Evolutionary conservation across 2,888 invertebrate species (phyloP), one percentile per base, ranked within the genome.

Genomic region (Cephus runcator): DNA sequence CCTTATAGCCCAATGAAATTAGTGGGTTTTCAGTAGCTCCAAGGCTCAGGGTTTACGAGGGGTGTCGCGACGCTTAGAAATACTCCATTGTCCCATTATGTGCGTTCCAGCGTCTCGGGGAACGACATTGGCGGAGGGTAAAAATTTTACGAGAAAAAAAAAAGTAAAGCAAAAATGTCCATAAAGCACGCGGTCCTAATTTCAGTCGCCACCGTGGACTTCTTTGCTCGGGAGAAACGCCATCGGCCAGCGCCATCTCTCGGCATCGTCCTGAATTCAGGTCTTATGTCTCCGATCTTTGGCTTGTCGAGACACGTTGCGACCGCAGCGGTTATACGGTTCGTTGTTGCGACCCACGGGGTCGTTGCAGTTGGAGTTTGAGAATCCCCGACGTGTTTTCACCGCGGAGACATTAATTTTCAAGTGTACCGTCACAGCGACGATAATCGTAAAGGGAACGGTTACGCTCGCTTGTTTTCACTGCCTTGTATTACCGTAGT

Each of bases 111-210:
- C 56, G 9, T 56, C 15, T 23, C 79, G 73, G 76, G 79, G 79
- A 80, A 69, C 69, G 76, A 69, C 79, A 78, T 80, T 34, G 83
- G 73, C 73, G 81, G 80, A 78, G 82, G 80, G 82, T 79, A 84
- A 82, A 86, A 86, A 87, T 88, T 87, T 87, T 87, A 87, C 85
- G 87, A 85, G 81, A 81, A 84, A 9, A 33, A 9, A 33, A 34
- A 56, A 86, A 84, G 86, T 87, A 88, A 88, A 88, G 85, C 85
- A 85, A 83, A 86, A 88, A 85, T 85, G 80, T 79, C 86, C 84
- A 85, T 88, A 88, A 87, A 87, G 85, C 85, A 80, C 78, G 79
- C 82, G 81, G 77, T 78, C 75, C 23, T 56, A 56, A 56, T 56
- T 23, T 56, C 56, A 56, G 23, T 23, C 2, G 23, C 9, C 56